Percentiles rank a stretch among this genome's conserved stretches.
Evolutionary conservation across 2,797 vertebrate species (phyloP).

Genomic region (Trematomus bernacchii): DNA sequence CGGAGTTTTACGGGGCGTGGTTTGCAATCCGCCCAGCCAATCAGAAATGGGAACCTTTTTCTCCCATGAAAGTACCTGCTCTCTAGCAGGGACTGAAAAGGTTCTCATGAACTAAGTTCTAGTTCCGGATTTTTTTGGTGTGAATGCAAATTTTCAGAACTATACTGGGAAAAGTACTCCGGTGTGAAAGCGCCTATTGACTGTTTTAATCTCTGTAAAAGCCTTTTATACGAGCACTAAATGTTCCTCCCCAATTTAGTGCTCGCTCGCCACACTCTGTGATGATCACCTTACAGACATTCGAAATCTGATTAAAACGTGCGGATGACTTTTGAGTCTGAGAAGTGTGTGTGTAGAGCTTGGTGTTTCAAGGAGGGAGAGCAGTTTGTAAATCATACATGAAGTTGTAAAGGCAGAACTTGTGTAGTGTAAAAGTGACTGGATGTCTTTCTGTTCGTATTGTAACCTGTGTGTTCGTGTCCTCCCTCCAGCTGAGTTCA

Average conservation of each 20-base stretch:
- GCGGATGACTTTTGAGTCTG: slow-evolving; percentile 66
- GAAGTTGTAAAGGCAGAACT: not conserved
- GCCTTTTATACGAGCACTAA: not conserved
- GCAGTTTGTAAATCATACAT: not conserved
- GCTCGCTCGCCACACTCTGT: no score
- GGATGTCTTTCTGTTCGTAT: not conserved
- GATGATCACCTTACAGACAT: slow-evolving; percentile 64
- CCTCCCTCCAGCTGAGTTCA: slow-evolving; percentile 90
- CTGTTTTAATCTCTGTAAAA: not conserved
- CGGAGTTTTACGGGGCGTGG: no score
- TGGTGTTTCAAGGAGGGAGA: not conserved
- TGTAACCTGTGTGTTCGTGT: not conserved
- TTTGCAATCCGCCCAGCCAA: no score
- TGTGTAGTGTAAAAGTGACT: not conserved
- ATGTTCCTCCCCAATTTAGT: not conserved
- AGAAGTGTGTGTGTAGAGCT: slow-evolving; percentile 62
- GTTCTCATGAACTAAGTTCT: no score
- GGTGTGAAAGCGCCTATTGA: no score
- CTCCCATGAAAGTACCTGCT: no score
- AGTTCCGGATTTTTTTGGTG: no score
- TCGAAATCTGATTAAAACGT: slow-evolving; percentile 75
- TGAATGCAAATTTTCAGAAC: no score
- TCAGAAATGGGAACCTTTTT: no score
- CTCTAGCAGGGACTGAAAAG: no score
- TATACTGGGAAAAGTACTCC: no score